Conservation (phyloP, 2,888 invertebrate species). For the Urechis unicinctus region DNA sequence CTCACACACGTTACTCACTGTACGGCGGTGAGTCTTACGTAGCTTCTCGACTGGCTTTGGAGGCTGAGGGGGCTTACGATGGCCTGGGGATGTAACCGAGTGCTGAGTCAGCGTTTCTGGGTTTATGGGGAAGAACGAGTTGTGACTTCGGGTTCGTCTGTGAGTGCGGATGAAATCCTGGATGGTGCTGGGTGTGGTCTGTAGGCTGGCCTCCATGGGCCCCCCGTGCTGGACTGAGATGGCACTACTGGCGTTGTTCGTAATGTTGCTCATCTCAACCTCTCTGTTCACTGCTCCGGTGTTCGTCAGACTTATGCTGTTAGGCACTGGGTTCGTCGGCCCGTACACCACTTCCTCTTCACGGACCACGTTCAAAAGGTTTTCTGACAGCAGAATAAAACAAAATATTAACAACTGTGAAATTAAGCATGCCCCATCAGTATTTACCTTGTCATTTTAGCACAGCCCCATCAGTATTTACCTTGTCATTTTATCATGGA, state of each 20-base stretch:
- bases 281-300: not conserved
- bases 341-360: not conserved
- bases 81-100: too few species aligned
- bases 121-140: not conserved
- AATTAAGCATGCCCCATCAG: too few species aligned
- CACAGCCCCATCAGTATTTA: too few species aligned
- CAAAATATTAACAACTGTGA: too few species aligned
- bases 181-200: not conserved
- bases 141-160: not conserved
- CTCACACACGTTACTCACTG: not conserved
- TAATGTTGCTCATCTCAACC: not conserved
- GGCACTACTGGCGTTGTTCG: not conserved
- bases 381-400: too few species aligned
- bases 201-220: not conserved
- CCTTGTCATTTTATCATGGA: too few species aligned
- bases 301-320: not conserved
- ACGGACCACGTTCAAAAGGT: not conserved
- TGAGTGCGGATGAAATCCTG: not conserved
- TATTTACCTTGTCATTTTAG: too few species aligned
- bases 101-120: too few species aligned
- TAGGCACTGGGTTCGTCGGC: not conserved
- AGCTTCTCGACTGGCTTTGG: not conserved
- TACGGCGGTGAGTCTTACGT: not conserved
- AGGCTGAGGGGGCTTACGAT: not conserved
- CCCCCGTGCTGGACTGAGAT: not conserved